Percentiles rank a stretch among this genome's conserved stretches.
These are phyloP conservation scores for Rhinolophus ferrumequinum DNA, from an alignment of 2,113 vertebrate species.

Conservation along the genomic window DNA sequence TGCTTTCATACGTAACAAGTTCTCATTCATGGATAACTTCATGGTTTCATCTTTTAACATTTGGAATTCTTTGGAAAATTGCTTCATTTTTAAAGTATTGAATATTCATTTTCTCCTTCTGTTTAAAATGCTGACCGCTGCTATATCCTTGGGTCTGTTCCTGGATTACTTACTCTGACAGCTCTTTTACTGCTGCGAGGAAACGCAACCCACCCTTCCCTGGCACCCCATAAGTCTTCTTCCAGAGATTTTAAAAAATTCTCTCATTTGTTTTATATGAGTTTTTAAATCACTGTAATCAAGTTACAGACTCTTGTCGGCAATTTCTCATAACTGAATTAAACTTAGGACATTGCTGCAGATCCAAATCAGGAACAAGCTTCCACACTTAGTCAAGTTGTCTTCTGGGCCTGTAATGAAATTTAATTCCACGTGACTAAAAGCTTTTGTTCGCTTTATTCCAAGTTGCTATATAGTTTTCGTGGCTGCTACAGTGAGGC, in stretches of 20 bases:
- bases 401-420: background rate
- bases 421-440: background rate
- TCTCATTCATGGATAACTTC: background rate
- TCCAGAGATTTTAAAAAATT: background rate
- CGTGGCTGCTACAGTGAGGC: background rate
- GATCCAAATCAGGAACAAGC: too few relatives aligned
- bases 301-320: background rate
- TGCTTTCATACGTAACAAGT: slow-evolving; percentile 4
- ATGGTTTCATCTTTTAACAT: slow-evolving; percentile 2
- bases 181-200: too few relatives aligned
- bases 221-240: background rate
- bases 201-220: too few relatives aligned
- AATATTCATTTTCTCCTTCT: background rate
- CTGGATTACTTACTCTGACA: too few relatives aligned
- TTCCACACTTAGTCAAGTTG: background rate
- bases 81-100: background rate
- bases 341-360: background rate
- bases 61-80: slow-evolving; percentile 4
- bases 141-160: too few relatives aligned
- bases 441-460: slow-evolving; percentile 19
- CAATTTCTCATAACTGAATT: background rate
- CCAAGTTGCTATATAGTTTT: background rate
- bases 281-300: background rate
- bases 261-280: background rate
- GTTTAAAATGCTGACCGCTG: background rate